phyloP scores from a whole-genome alignment of 2,888 invertebrate species.

The Byasa hedistus region DNA sequence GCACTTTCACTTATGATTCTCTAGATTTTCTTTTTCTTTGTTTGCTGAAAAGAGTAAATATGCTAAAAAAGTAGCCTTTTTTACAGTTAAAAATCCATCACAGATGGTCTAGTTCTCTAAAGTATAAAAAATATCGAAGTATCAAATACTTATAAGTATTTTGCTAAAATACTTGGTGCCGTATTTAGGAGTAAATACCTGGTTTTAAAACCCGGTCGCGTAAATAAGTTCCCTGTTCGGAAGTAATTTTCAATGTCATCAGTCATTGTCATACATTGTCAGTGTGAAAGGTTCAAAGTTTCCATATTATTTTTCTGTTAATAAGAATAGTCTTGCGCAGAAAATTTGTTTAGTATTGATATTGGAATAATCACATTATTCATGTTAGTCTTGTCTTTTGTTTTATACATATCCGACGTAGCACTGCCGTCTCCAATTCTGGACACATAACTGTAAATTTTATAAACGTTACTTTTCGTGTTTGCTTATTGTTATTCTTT shows the following conservation, averaged over 20 bases:
- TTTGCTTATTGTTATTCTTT: neutral
- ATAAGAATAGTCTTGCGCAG: neutral
- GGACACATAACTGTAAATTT: slow-evolving; percentile 21
- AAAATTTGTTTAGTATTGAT: slow-evolving; percentile 11
- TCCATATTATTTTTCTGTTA: neutral
- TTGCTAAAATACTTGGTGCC: too few species aligned
- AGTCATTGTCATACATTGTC: slow-evolving; percentile 5
- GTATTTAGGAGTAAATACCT: too few species aligned
- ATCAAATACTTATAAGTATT: too few species aligned
- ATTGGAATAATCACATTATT: slow-evolving; percentile 16
- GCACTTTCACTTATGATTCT: too few species aligned
- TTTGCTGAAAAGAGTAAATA: too few species aligned
- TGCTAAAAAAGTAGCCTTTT: too few species aligned
- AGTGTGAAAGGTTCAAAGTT: slow-evolving; percentile 10
- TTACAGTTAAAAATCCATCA: too few species aligned
- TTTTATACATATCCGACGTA: slow-evolving; percentile 19
- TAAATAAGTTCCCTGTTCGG: neutral
- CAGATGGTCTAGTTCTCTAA: too few species aligned
- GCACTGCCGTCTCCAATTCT: neutral
- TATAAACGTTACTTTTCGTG: neutral
- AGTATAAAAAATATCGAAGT: too few species aligned
- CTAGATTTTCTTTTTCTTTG: too few species aligned
- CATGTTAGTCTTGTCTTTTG: slow-evolving; percentile 28
- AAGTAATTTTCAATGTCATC: slow-evolving; percentile 5
- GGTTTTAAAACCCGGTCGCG: too few species aligned